Percentiles rank a stretch among this genome's conserved stretches.
These are phyloP conservation scores for Drosophila paramelanica DNA, from an alignment of 2,888 invertebrate genomes.

Conservation along the genomic window DNA sequence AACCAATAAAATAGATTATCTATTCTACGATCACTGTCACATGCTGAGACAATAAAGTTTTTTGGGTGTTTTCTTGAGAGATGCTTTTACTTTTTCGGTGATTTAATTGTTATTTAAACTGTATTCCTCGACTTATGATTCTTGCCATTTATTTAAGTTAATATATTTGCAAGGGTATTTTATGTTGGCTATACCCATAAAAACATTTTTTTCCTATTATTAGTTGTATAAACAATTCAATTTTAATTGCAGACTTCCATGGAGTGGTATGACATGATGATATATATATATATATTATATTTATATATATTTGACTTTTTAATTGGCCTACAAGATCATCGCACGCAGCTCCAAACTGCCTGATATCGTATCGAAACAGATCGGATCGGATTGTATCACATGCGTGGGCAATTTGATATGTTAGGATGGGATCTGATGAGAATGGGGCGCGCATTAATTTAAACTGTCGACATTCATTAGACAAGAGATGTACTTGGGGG, in stretches of 20 bases:
- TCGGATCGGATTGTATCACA: conserved; percentile 40
- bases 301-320: conserved; percentile 8
- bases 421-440: conserved; percentile 32
- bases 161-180: conserved; percentile 21
- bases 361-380: conserved; percentile 19
- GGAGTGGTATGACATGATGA: conserved; percentile 12
- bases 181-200: too few relatives aligned
- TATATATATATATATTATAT: too few relatives aligned
- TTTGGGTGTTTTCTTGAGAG: too few relatives aligned
- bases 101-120: too few relatives aligned
- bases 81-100: too few relatives aligned
- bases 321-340: conserved; percentile 24
- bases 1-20: too few relatives aligned
- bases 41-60: too few relatives aligned
- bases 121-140: too few relatives aligned
- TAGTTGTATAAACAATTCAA: conserved; percentile 58
- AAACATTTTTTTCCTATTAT: conserved; percentile 1
- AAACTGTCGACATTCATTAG: conserved; percentile 50
- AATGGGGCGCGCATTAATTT: conserved; percentile 42
- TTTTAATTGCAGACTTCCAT: conserved; percentile 52
- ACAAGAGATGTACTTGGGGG: conserved; percentile 9
- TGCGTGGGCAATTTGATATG: conserved; percentile 44
- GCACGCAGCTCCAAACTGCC: conserved; percentile 33
- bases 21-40: too few relatives aligned
- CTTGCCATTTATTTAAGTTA: too few relatives aligned